Evolutionary conservation across 2,113 vertebrate genomes (phyloP).

Genomic region (Ammodytes marinus): DNA sequence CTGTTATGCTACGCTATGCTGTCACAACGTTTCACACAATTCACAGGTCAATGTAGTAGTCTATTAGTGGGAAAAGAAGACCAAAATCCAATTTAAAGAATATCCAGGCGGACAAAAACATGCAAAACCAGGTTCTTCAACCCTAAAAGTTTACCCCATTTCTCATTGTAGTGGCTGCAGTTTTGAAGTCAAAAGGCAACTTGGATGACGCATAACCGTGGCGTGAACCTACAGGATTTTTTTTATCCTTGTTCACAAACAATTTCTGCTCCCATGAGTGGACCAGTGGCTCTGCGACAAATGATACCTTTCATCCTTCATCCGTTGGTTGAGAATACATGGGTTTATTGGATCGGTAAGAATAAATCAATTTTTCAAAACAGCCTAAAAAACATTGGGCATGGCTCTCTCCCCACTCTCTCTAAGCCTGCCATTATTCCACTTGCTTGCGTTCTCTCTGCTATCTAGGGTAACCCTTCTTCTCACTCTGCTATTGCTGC

Average conservation of each 20-base stretch:
- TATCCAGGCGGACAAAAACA: conserved; percentile 33
- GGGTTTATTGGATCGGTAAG: conserved; percentile 78
- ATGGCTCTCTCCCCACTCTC: conserved; percentile 57
- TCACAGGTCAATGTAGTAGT: conserved; percentile 64
- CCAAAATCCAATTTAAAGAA: conserved; percentile 69
- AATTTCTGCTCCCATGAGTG: conserved; percentile 79
- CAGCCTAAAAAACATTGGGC: conserved; percentile 76
- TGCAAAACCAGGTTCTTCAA: conserved; percentile 26
- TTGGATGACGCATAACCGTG: conserved; percentile 73
- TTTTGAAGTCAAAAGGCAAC: conserved; percentile 61
- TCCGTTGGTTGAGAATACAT: conserved; percentile 81
- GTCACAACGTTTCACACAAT: conserved; percentile 57
- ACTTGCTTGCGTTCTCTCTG: conserved; percentile 63
- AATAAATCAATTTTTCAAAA: conserved; percentile 82
- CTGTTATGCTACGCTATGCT: conserved; percentile 45
- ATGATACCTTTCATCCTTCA: conserved; percentile 85
- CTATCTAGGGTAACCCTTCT: conserved; percentile 72
- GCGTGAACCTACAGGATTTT: conserved; percentile 77
- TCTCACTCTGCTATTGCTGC: conserved; percentile 46
- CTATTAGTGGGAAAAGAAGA: conserved; percentile 33
- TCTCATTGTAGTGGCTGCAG: conserved; percentile 53
- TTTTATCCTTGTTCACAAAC: conserved; percentile 80
- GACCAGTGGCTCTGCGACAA: conserved; percentile 82
- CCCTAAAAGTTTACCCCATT: conserved; percentile 60
- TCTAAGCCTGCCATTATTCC: conserved; percentile 77